Base-by-base conservation (phyloP, 2,888 invertebrate species). In the Hydriomena furcata region DNA sequence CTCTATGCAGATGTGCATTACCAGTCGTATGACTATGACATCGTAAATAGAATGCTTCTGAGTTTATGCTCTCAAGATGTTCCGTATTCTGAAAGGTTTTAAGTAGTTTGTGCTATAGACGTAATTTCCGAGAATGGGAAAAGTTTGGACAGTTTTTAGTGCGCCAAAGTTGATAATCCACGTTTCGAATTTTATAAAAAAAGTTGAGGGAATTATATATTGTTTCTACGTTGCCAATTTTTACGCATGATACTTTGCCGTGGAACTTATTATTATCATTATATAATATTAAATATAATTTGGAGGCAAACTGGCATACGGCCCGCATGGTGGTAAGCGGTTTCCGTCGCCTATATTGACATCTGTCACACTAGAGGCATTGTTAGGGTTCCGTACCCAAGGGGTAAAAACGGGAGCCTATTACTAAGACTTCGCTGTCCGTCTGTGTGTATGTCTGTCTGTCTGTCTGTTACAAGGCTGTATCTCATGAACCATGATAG, bases 1-100 rank as follows among this genome's bases (percentile, higher is more conserved):
- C 52, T 41, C 28, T 44, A 60, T 63, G 62, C 62, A 68, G 60
- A 63, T 63, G 52, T 56, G 52, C 63, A 55, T 63, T 69, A 67
- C 41, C 30, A 35, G 65, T 38, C 38, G 35, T 54, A 48, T 52
- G 42, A 41, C 35, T 46, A 44, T 37, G 40, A 50, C 54, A 37
- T 34, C 30, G 41, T 36, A 28, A 50, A 55, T 49, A 47, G 45
- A 50, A 54, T 54, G 43, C 47, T 38, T 10, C 6, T 31, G 36
- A 27, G 8, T 28, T 40, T 23, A 41, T 13, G 27, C 27, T 32
- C 35, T 28, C 28, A 48, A 24, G 41, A 41, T 13, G 28, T 34
- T 47, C 25, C 35, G 34, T 53, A 58, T 48, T 47, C 37, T 45
- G 40, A 50, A 42, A 48, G 47, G 41, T 42, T 35, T 34, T 28